phyloP scores from a whole-genome alignment of 2,113 vertebrate species.

The Eptesicus fuscus region DNA sequence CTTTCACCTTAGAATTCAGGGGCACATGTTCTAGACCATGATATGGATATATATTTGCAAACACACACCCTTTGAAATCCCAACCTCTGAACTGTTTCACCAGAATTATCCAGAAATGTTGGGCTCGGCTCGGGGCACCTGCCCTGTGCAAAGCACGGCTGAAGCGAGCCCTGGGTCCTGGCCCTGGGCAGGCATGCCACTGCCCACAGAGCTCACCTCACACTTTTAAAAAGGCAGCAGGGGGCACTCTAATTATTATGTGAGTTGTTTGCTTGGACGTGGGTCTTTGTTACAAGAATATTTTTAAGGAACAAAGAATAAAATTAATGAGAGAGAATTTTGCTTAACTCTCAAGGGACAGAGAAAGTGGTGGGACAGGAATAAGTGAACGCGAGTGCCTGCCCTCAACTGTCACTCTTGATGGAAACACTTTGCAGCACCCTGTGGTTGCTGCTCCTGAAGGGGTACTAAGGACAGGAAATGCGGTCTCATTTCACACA shows the following conservation, averaged over 20 bases:
- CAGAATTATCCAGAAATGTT: background rate
- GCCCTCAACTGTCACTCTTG: slow-evolving; percentile 14
- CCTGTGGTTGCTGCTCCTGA: background rate
- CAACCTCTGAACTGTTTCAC: background rate
- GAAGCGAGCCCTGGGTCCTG: background rate
- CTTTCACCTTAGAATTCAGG: slow-evolving; percentile 12
- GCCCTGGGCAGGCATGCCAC: background rate
- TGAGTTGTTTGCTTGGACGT: background rate
- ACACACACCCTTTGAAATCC: background rate
- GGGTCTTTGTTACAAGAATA: background rate
- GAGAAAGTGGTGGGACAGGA: background rate
- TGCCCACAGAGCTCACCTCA: background rate
- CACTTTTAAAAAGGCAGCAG: background rate
- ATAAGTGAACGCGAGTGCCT: background rate
- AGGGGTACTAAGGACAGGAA: slow-evolving; percentile 60
- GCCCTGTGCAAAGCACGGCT: too few species aligned
- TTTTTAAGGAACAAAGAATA: background rate
- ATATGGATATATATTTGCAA: background rate
- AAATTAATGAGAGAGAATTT: slow-evolving; percentile 15
- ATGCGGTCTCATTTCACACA: slow-evolving; percentile 63
- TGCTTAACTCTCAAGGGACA: background rate
- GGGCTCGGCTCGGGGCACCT: background rate
- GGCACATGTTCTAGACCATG: slow-evolving; percentile 16
- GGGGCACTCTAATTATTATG: background rate
- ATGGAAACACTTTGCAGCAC: slow-evolving; percentile 45